Evolutionary conservation across 2,888 invertebrate genomes (phyloP).

Genomic region (Phytoseiulus persimilis): DNA sequence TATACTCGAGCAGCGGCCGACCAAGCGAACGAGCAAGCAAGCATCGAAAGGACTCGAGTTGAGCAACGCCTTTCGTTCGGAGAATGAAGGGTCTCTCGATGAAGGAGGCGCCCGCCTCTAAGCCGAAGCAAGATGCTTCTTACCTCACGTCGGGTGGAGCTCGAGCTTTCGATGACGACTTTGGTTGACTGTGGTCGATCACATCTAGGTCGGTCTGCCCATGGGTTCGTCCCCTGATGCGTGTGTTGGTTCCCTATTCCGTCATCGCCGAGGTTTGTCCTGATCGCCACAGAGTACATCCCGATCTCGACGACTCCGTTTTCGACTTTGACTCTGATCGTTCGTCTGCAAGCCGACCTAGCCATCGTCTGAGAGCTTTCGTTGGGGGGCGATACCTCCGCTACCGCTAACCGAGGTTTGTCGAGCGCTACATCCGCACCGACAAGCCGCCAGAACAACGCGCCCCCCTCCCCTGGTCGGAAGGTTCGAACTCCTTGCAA

Average conservation of each 20-base stretch:
- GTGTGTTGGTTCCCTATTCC: not conserved
- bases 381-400: no score
- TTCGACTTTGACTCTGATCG: no score
- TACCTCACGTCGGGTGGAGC: not conserved
- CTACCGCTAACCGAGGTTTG: no score
- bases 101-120: not conserved
- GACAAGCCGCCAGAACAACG: no score
- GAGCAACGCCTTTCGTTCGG: not conserved
- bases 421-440: no score
- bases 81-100: conserved; percentile 5
- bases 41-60: not conserved
- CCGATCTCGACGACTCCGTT: no score
- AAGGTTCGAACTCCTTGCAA: no score
- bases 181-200: not conserved
- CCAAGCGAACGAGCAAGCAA: not conserved
- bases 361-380: no score
- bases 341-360: no score
- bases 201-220: not conserved
- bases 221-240: not conserved
- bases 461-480: no score
- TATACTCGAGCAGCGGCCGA: not conserved
- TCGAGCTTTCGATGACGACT: not conserved
- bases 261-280: no score
- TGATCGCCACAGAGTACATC: no score
- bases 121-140: not conserved